Conservation (phyloP, 2,797 vertebrate species). For the Oryzias dopingdopingensis region DNA sequence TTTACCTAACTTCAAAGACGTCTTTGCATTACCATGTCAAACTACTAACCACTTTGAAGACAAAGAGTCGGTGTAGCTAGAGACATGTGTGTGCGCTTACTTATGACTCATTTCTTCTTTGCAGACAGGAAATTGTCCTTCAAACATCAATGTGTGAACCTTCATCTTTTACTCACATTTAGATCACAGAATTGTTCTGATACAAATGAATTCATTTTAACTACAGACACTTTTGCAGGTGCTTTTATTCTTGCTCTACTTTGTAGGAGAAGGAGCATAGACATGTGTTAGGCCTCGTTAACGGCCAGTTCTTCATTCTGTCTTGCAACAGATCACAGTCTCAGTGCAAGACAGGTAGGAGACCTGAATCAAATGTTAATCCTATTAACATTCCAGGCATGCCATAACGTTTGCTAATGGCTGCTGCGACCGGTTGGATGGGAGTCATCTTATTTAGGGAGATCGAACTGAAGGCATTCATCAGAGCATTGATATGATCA, state of each 20-base stretch:
- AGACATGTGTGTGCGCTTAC: neutral
- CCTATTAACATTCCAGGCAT: constrained; percentile 72
- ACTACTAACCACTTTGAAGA: constrained; percentile 43
- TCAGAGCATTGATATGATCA: constrained; percentile 76
- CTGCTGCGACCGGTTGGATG: constrained; percentile 55
- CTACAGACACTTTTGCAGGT: constrained; percentile 36
- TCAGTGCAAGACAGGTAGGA: constrained; percentile 68
- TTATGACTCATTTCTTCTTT: constrained; percentile 4
- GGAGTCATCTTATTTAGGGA: constrained; percentile 73
- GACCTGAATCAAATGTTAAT: constrained; percentile 69
- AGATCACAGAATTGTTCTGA: constrained; percentile 33
- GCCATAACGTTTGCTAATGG: constrained; percentile 59
- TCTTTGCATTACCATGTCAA: constrained; percentile 35
- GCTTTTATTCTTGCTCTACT: constrained; percentile 45
- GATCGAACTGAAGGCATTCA: constrained; percentile 72
- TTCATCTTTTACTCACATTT: constrained; percentile 20
- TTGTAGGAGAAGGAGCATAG: constrained; percentile 44
- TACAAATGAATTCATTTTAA: constrained; percentile 34
- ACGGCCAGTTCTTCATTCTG: constrained; percentile 51
- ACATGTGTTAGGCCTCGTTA: constrained; percentile 57
- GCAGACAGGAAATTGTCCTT: constrained; percentile 18
- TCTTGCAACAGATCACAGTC: constrained; percentile 66
- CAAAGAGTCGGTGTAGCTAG: constrained; percentile 20
- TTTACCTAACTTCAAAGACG: constrained; percentile 41
- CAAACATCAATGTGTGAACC: constrained; percentile 15